phyloP scores from a whole-genome alignment of 2,888 invertebrate genomes.

The Diabrotica balteata region DNA sequence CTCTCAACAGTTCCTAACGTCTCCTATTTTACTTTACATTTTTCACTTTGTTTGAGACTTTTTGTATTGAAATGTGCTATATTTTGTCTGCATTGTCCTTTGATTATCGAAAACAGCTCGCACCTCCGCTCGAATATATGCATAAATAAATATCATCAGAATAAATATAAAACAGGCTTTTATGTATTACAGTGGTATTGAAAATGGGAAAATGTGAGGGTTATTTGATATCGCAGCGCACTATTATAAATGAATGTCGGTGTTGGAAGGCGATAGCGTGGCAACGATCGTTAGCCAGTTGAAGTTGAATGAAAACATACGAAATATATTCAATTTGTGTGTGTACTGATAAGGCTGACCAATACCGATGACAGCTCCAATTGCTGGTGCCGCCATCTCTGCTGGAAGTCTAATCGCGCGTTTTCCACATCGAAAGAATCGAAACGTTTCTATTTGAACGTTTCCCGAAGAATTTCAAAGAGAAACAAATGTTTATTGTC shows the following conservation, averaged over 20 bases:
- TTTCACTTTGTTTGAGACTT: too few species aligned
- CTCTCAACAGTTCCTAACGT: too few species aligned
- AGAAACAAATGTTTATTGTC: too few species aligned
- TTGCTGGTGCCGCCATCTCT: constrained; percentile 1
- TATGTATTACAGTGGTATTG: constrained; percentile 33
- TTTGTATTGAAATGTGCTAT: too few species aligned
- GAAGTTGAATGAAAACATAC: constrained; percentile 64
- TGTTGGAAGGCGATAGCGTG: constrained; percentile 57
- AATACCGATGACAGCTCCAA: constrained; percentile 34
- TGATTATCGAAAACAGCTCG: too few species aligned
- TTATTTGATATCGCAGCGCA: constrained; percentile 27
- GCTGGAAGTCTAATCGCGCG: background rate
- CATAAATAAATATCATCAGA: constrained; percentile 16
- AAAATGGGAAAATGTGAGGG: constrained; percentile 31
- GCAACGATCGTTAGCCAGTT: constrained; percentile 46
- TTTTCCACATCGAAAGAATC: background rate
- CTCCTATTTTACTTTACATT: too few species aligned
- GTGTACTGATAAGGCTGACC: constrained; percentile 65
- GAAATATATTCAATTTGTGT: constrained; percentile 77
- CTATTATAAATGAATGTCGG: constrained; percentile 44
- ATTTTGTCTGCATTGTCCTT: too few species aligned
- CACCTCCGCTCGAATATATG: background rate
- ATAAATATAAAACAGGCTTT: constrained; percentile 25
- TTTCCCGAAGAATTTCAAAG: too few species aligned
- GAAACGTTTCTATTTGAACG: background rate